Conservation (phyloP, 2,797 vertebrate genomes). For the Argya squamiceps region DNA sequence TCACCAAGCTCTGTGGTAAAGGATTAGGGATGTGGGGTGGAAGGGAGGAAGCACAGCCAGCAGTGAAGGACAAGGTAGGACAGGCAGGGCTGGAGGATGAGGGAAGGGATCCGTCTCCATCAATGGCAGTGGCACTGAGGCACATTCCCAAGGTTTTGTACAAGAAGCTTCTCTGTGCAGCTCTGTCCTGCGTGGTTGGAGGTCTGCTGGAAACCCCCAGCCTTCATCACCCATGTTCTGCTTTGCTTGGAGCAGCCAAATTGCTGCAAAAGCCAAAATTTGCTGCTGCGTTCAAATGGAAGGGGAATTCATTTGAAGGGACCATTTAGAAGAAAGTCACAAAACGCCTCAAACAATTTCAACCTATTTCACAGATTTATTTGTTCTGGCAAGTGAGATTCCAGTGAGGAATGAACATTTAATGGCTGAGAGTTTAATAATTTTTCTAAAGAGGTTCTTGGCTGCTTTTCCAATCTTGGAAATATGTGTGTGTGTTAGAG, state of each 20-base stretch:
- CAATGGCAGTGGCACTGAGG: accelerated
- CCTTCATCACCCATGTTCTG: not conserved
- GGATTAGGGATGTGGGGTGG: not conserved
- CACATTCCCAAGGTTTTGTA: not conserved
- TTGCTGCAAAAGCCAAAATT: not conserved
- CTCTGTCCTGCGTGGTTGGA: not conserved
- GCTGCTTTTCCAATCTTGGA: not conserved
- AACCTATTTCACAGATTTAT: not conserved
- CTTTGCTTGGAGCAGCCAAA: not conserved
- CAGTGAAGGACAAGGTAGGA: not conserved
- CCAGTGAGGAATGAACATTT: not conserved
- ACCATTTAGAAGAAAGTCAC: not conserved
- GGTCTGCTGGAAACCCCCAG: not conserved
- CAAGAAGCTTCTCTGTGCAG: not conserved
- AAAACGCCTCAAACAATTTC: not conserved
- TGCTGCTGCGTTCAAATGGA: not conserved
- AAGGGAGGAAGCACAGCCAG: not conserved
- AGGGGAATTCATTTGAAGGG: not conserved
- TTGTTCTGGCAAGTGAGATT: not conserved
- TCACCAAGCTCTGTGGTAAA: not conserved
- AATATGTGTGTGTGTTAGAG: not conserved
- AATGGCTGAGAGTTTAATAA: not conserved
- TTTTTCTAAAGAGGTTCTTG: not conserved
- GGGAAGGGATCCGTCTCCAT: accelerated
- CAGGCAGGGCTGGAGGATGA: not conserved